phyloP scores from a whole-genome alignment of 2,113 vertebrate genomes.

The Spheniscus mendiculus region DNA sequence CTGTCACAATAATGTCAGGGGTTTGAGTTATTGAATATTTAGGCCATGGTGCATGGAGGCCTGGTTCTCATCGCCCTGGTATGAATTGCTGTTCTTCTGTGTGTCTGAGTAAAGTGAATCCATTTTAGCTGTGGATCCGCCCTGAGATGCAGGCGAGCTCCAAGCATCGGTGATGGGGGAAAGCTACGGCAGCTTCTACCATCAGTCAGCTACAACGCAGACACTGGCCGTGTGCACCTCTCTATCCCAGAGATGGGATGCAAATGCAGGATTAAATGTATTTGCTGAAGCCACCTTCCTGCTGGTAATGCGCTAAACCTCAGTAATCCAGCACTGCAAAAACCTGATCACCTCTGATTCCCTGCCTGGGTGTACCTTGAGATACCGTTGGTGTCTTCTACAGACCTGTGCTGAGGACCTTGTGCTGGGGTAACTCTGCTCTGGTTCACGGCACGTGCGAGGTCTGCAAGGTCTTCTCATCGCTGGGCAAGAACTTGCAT shows the following conservation, averaged over 20 bases:
- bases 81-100: background rate
- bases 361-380: background rate
- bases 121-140: background rate
- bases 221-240: too few species aligned
- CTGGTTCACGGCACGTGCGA: fast-evolving
- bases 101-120: background rate
- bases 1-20: background rate
- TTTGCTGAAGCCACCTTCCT: background rate
- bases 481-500: background rate
- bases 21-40: background rate
- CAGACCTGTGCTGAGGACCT: background rate
- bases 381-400: background rate
- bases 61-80: background rate
- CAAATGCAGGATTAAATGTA: background rate
- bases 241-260: background rate
- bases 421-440: background rate
- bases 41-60: background rate
- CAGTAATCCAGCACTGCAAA: background rate
- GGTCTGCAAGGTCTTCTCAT: background rate
- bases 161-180: background rate
- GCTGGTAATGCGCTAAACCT: background rate
- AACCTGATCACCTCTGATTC: background rate
- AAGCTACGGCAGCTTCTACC: background rate
- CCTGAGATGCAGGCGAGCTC: background rate
- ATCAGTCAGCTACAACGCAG: background rate